Conservation (phyloP, 1,140 invertebrate species). For the Polyergus mexicanus region DNA sequence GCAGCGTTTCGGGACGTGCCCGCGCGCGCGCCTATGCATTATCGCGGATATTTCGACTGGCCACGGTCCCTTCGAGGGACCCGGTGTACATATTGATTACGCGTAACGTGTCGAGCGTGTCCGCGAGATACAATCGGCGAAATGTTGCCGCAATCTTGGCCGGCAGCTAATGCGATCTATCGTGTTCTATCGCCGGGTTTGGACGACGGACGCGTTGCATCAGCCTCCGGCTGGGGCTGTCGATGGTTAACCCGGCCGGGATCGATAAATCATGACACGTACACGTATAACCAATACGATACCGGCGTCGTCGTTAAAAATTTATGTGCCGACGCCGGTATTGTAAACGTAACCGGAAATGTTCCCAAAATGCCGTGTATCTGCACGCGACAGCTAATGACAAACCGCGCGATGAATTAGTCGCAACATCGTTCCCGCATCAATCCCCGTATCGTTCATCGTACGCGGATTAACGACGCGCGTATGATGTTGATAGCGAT, state of each 20-base stretch:
- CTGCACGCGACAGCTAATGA: constrained; percentile 54
- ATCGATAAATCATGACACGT: constrained; percentile 57
- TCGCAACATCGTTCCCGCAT: constrained; percentile 33
- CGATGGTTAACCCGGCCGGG: constrained; percentile 53
- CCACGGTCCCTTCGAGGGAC: constrained; percentile 36
- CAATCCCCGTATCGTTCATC: not conserved
- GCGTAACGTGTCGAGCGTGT: constrained; percentile 53
- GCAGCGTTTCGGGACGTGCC: not conserved
- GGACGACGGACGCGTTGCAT: constrained; percentile 25
- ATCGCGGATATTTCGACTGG: constrained; percentile 51
- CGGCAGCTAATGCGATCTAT: constrained; percentile 51
- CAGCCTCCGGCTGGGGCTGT: constrained; percentile 43
- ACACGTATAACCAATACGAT: not conserved
- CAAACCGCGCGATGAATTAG: constrained; percentile 53
- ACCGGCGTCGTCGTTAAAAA: constrained; percentile 50
- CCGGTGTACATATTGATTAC: constrained; percentile 53
- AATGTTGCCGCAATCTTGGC: constrained; percentile 57
- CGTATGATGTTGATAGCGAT: not conserved
- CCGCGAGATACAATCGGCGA: constrained; percentile 59
- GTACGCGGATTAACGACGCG: constrained; percentile 20
- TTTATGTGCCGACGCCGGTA: constrained; percentile 35
- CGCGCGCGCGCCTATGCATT: constrained; percentile 33
- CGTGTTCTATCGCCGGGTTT: constrained; percentile 41
- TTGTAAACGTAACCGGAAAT: constrained; percentile 57
- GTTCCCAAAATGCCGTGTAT: constrained; percentile 34